Base-by-base conservation (phyloP, 2,888 invertebrate genomes). In the Tuberolachnus salignus region DNA sequence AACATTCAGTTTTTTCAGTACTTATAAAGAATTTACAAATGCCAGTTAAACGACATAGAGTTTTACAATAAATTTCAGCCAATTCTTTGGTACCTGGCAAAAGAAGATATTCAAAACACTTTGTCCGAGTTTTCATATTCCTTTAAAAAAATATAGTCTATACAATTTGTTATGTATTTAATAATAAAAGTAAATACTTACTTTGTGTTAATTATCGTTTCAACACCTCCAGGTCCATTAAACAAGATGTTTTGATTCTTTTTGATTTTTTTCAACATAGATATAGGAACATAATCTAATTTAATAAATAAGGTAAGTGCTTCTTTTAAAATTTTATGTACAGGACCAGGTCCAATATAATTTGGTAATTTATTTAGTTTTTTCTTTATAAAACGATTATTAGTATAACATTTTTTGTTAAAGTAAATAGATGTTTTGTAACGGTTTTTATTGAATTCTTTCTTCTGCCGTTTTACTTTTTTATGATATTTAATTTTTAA, bases 11-110 rank as follows among this genome's bases (percentile, higher is more conserved):
- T n/a, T 61, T 21, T 34, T 49, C 53, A 69, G 59, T 78, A 51
- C 69, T 61, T 51, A 78, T 78, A 42, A 78, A 69, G 8, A 42
- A 49, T 59, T 69, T 51, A 61, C 78, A 78, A n/a, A 78, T 69
- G 9, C 69, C 78, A 61, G 19, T 59, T 49, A 78, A 42, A 69
- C 42, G 59, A 69, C 78, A 78, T 42, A 78, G 59, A 69, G 69
- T 16, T 59, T 49, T 46, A 61, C 78, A 78, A 69, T 61, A 78
- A 16, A 0, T 23, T 42, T 61, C 34, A 49, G 59, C 78, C 67
- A 69, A 49, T 11, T 51, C 49, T 8, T 44, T 78, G n/a, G 49
- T 34, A 19, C 51, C 69, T 19, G 69, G 78, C n/a, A 78, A 23
- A 34, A 61, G 9, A 13, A 78, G 59, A 46, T n/a, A 16, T n/a